These are phyloP conservation scores for Drosophila ohnishii DNA, from an alignment of 1,140 invertebrate genomes.

Conservation along the genomic window DNA sequence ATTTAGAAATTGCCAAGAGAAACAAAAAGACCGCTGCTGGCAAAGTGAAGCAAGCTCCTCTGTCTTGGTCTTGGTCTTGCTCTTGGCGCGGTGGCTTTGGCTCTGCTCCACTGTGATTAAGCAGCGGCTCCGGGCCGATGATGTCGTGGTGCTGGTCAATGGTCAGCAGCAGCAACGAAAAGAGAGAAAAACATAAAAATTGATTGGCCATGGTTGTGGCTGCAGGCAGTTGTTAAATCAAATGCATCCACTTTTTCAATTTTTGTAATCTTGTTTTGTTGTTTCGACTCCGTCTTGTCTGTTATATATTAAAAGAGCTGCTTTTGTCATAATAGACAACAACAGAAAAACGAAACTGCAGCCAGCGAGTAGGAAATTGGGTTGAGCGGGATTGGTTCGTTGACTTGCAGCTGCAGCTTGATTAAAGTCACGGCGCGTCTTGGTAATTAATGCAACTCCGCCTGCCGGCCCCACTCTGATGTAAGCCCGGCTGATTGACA, in stretches of 20 bases:
- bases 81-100: constrained; percentile 16
- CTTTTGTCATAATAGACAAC: constrained; percentile 66
- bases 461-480: constrained; percentile 51
- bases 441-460: constrained; percentile 67
- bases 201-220: constrained; percentile 50
- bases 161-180: constrained; percentile 53
- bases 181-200: constrained; percentile 40
- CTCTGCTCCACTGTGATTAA: constrained; percentile 71
- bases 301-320: constrained; percentile 68
- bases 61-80: constrained; percentile 22
- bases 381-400: constrained; percentile 50
- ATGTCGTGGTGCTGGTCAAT: constrained; percentile 71
- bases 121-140: constrained; percentile 51
- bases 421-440: constrained; percentile 48
- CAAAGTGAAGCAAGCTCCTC: constrained; percentile 48
- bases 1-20: constrained; percentile 49
- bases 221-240: constrained; percentile 76
- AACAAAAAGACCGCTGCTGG: constrained; percentile 44
- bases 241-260: constrained; percentile 46
- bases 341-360: constrained; percentile 42
- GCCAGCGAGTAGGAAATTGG: constrained; percentile 73
- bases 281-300: constrained; percentile 34
- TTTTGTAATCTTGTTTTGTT: constrained; percentile 17
- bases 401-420: constrained; percentile 70
- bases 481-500: constrained; percentile 70